Evolutionary conservation across 2,888 invertebrate genomes (phyloP), one percentile per base, ranked within the genome.

Genomic region (Digitonthophagus gazella): DNA sequence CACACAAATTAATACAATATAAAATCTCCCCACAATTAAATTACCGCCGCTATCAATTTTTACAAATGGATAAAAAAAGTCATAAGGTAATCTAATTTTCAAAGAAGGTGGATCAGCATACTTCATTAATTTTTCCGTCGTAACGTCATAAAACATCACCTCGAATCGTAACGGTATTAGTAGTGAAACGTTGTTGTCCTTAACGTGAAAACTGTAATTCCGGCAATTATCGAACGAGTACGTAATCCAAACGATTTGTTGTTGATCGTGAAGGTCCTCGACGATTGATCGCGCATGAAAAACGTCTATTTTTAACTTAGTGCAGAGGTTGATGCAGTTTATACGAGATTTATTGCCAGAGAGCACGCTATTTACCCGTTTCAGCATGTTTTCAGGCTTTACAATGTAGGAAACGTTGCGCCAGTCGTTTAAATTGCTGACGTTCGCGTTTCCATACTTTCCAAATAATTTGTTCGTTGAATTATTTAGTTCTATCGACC

Each of bases 51-150:
- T 80, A 63, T 77, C 76, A 18, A 81, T 68, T 75, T 78, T 80
- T 54, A 82, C 74, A 73, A 87, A 87, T 0, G 90, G 89, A 77
- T 89, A 89, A 79, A 89, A 90, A 79, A 90, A 90, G 78, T 89
- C 89, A 70, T 85, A 81, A 0, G 89, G 89, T 64, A 89, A 80
- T 74, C 83, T 84, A 64, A 87, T 83, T 67, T 86, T 82, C 66
- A 88, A 83, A 44, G 84, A 83, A 2, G 89, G 89, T 56, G 86
- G 84, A 71, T 85, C 85, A 1, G 86, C 86, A 71, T 84, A 83
- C 69, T 83, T 82, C 64, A 79, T 80, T 1, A 80, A 76, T 5
- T 86, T 84, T 2, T 84, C 80, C 5, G 76, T 75, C 0, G 87
- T 86, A 0, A 85, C 82, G 76, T 89, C 88, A 57, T 76, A 78